Percentiles rank a stretch among this genome's conserved stretches.
Evolutionary conservation across 2,797 vertebrate species (phyloP).

Genomic region (Limnodromus scolopaceus): DNA sequence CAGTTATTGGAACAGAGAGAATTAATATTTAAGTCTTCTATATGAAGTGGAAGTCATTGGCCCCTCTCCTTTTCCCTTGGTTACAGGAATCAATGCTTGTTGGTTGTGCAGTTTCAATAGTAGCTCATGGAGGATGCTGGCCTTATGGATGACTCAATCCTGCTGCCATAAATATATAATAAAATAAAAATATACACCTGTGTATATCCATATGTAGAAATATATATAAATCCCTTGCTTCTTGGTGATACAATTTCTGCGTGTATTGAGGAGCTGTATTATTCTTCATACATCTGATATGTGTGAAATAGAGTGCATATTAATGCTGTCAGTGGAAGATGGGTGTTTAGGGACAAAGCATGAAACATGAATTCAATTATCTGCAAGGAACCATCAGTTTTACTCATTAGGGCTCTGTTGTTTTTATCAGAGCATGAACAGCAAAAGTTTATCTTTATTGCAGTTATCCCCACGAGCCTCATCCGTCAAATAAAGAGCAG

Average conservation of each 20-base stretch:
- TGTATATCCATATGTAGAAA: background rate
- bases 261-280: background rate
- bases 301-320: background rate
- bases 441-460: conserved; percentile 72
- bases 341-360: conserved; percentile 49
- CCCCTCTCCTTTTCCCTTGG: background rate
- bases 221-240: background rate
- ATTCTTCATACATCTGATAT: background rate
- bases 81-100: background rate
- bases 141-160: background rate
- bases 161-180: background rate
- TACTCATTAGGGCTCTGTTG: conserved; percentile 45
- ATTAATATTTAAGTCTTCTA: background rate
- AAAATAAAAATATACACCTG: background rate
- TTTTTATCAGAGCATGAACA: conserved; percentile 71
- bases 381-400: conserved; percentile 56
- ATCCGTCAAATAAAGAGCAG: conserved; percentile 67
- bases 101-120: background rate
- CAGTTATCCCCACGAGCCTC: conserved; percentile 49
- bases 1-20: background rate
- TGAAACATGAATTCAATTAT: conserved; percentile 64
- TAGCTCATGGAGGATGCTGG: background rate
- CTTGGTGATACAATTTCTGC: background rate
- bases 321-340: background rate
- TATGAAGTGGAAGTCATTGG: background rate